Evolutionary conservation across 2,888 invertebrate species (phyloP), one percentile per base, ranked within the genome.

Genomic region (Adela reaumurella): DNA sequence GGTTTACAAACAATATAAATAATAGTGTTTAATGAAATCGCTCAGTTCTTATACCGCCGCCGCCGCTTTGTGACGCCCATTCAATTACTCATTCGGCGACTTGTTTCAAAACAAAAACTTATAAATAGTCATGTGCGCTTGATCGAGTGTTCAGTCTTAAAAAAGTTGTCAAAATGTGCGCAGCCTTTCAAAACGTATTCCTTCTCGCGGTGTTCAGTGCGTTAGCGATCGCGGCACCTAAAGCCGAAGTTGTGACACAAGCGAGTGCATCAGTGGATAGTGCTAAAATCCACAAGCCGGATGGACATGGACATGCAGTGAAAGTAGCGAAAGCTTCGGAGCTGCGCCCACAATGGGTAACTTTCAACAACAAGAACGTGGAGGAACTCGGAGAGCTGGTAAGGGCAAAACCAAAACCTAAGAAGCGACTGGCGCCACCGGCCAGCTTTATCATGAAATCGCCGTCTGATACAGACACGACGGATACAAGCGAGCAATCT

Each of bases 1-100:
- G 70, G 67, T 73, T 71, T 65, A 57, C 61, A 72, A 74, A 76
- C 74, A 76, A 73, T 78, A 78, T 78, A 77, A 78, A 77, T 77
- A 74, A 74, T 72, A 69, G 71, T 70, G 61, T 62, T 62, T 59
- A 60, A 62, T 59, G 58, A 62, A 58, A 56, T 62, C 59, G 58
- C 63, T 61, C 73, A 77, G 77, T 77, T 61, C 56, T 58, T 58
- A 56, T 58, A 67, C 67, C 64, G 72, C 64, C 64, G 67, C 28
- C 57, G 58, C 59, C 51, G 58, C 55, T 55, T 56, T 58, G 17
- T 43, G 24, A 20, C 10, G 19, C 44, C 4, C 4, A 18, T 44
- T 17, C 19, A 17, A 44, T 18, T 11, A 44, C 4, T 29, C 29
- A 18, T 24, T 17, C 14, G 24, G 16, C 24, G 14, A 11, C 24